Percentiles rank a stretch among this genome's conserved stretches.
Conservation (phyloP, 2,113 vertebrate species). For the Anoplopoma fimbria region DNA sequence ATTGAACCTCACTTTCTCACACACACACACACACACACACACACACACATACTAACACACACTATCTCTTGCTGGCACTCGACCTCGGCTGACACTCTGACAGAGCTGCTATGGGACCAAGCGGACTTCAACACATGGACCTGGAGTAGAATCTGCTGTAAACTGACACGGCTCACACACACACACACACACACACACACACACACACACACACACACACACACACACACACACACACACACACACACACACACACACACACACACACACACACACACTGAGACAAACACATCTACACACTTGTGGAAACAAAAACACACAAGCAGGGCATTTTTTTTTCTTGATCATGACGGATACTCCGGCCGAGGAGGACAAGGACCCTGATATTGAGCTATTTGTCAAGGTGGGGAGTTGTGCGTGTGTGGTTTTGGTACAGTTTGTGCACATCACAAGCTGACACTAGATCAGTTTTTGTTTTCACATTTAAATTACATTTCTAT, state of each 20-base stretch:
- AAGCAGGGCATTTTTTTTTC: conserved; percentile 16
- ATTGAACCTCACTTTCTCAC: conserved; percentile 27
- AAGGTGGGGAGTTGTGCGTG: conserved; percentile 69
- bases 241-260: conserved; percentile 40
- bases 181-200: conserved; percentile 5
- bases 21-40: conserved; percentile 19
- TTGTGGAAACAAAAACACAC: conserved; percentile 29
- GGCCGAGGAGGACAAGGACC: conserved; percentile 77
- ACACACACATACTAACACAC: conserved; percentile 29
- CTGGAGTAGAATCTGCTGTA: conserved; percentile 52
- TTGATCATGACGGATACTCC: conserved; percentile 73
- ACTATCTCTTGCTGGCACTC: neutral
- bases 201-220: neutral
- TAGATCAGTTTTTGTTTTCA: neutral
- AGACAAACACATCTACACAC: conserved; percentile 40
- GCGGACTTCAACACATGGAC: conserved; percentile 43
- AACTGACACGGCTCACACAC: conserved; percentile 33
- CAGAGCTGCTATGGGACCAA: conserved; percentile 62
- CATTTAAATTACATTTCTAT: neutral
- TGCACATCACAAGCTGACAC: neutral
- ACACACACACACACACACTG: too few relatives aligned
- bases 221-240: conserved; percentile 18
- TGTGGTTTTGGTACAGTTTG: conserved; percentile 5
- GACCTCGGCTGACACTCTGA: conserved; percentile 61
- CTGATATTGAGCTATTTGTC: conserved; percentile 81